Conservation (phyloP, 35 echinoderm and acorn worm species). For the Anneissia japonica region DNA sequence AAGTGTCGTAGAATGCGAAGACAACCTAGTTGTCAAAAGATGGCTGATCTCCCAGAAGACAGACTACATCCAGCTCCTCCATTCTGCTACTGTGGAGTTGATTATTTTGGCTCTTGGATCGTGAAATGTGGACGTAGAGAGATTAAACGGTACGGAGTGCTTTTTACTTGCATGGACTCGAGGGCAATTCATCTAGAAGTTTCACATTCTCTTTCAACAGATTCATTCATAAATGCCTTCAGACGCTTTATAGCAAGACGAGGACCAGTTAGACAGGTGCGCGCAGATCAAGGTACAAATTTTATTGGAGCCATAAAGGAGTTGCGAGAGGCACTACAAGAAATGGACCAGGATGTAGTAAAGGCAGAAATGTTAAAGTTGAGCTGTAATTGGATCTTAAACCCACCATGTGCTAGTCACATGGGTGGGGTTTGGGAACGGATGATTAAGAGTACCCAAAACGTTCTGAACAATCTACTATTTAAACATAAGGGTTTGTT, state of each 20-base stretch:
- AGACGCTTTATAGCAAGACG: conserved; percentile 49
- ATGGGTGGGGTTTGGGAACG: conserved; percentile 29
- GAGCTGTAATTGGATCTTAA: conserved; percentile 14
- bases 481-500: neutral
- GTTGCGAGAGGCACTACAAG: conserved; percentile 30
- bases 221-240: conserved; percentile 59
- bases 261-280: conserved; percentile 56
- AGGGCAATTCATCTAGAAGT: conserved; percentile 46
- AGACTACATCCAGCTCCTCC: conserved; percentile 18
- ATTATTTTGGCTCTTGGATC: conserved; percentile 43
- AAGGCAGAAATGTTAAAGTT: neutral
- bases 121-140: conserved; percentile 30
- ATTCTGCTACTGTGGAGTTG: conserved; percentile 40
- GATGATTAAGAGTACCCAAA: neutral
- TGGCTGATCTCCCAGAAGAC: conserved; percentile 42
- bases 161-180: conserved; percentile 44
- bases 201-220: conserved; percentile 10
- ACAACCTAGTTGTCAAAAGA: conserved; percentile 48
- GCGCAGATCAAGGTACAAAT: conserved; percentile 53
- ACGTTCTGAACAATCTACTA: conserved; percentile 7
- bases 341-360: conserved; percentile 31
- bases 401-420: conserved; percentile 23
- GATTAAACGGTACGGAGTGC: conserved; percentile 48
- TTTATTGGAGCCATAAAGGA: conserved; percentile 57
- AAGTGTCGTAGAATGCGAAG: neutral